These are phyloP conservation scores for Taenioides sp. DNA, from an alignment of 2,797 vertebrate genomes.

Conservation along the genomic window DNA sequence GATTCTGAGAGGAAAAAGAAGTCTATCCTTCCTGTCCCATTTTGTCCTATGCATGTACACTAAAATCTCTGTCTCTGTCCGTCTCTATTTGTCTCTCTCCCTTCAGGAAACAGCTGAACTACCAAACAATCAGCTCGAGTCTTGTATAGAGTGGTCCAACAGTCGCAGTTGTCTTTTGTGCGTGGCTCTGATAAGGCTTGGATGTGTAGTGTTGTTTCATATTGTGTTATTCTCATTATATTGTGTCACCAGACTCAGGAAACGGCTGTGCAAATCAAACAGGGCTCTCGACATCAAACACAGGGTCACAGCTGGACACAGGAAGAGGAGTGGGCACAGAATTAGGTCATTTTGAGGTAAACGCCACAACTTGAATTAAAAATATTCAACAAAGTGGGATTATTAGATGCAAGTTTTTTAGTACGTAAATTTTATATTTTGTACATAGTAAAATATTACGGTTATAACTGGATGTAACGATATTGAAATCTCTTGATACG, in stretches of 20 bases:
- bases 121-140: background rate
- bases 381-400: background rate
- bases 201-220: background rate
- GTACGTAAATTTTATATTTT: too few relatives aligned
- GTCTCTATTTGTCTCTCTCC: background rate
- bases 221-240: background rate
- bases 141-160: too few relatives aligned
- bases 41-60: background rate
- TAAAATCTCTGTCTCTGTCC: background rate
- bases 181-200: background rate
- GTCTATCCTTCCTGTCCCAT: background rate
- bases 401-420: too few relatives aligned
- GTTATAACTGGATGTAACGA: too few relatives aligned
- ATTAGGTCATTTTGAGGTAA: background rate
- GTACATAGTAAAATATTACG: too few relatives aligned
- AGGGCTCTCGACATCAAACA: background rate
- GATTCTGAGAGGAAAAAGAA: background rate
- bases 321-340: background rate
- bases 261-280: constrained; percentile 5
- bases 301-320: background rate
- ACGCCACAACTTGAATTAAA: background rate
- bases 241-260: background rate
- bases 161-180: background rate
- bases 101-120: constrained; percentile 3
- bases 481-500: too few relatives aligned